These are phyloP conservation scores for Coenobita brevimanus DNA, from an alignment of 1,140 invertebrate species.

Conservation along the genomic window DNA sequence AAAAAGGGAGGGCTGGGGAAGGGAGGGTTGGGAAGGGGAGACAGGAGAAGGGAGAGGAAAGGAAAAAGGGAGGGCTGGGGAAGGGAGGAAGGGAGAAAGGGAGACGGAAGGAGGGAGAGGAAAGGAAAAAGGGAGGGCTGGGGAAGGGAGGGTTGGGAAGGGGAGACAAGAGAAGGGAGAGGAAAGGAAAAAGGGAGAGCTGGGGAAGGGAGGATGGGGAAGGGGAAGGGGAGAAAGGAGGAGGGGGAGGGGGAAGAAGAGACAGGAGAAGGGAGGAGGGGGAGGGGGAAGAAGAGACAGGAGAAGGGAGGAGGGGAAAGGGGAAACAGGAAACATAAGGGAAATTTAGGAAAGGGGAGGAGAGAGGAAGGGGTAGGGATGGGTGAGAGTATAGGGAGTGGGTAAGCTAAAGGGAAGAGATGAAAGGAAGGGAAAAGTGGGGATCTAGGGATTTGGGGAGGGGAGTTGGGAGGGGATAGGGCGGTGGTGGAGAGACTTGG, in stretches of 20 bases:
- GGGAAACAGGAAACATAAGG: background rate
- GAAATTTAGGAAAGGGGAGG: background rate
- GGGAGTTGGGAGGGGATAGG: background rate
- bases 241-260: constrained; percentile 6
- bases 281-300: background rate
- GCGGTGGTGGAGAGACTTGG: background rate
- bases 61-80: no score
- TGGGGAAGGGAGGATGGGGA: background rate
- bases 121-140: background rate
- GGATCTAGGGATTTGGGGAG: background rate
- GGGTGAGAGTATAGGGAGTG: background rate
- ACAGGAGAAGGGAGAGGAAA: background rate
- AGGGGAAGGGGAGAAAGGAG: background rate
- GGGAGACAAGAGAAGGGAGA: background rate
- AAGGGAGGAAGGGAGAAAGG: background rate
- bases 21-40: background rate
- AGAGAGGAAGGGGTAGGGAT: background rate
- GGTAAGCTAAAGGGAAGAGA: no score
- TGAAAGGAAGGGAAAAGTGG: background rate
- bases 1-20: background rate
- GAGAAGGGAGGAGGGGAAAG: background rate
- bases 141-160: background rate
- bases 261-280: background rate
- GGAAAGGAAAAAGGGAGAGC: background rate
- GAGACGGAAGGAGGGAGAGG: background rate